Percentiles rank a stretch among this genome's conserved stretches.
Evolutionary conservation across 2,113 vertebrate genomes (phyloP).

Genomic region (Brienomyrus brachyistius): DNA sequence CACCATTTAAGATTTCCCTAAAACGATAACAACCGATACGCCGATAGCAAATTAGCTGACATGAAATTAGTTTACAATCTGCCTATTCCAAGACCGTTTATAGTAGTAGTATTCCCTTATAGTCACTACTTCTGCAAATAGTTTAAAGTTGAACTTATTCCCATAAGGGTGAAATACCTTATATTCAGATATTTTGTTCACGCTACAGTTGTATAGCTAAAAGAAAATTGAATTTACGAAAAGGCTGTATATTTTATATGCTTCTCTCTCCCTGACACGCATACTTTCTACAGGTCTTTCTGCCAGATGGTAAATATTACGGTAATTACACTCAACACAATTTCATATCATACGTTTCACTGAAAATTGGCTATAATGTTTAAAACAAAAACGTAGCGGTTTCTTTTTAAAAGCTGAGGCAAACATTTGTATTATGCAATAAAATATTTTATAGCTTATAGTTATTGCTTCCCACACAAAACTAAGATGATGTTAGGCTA

Average conservation of each 20-base stretch:
- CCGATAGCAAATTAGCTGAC: conserved; percentile 6
- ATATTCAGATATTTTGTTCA: neutral
- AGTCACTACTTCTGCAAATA: neutral
- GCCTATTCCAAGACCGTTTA: neutral
- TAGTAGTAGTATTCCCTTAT: neutral
- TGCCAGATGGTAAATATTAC: neutral
- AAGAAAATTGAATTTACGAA: neutral
- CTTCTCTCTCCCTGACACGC: neutral
- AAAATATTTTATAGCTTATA: conserved; percentile 9
- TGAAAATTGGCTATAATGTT: neutral
- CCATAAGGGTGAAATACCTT: neutral
- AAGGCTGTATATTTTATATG: neutral
- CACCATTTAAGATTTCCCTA: conserved; percentile 6
- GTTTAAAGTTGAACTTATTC: neutral
- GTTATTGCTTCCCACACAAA: neutral
- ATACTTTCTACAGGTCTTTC: neutral
- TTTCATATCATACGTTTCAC: neutral
- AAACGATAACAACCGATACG: neutral
- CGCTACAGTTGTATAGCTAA: neutral
- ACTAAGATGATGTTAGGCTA: neutral
- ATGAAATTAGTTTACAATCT: neutral
- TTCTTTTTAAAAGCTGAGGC: neutral
- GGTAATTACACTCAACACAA: neutral
- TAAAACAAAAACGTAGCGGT: neutral
- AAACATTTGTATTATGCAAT: conserved; percentile 9